These are phyloP conservation scores for Cossypha polioptera DNA, from an alignment of 2,797 vertebrate species.

Conservation along the genomic window DNA sequence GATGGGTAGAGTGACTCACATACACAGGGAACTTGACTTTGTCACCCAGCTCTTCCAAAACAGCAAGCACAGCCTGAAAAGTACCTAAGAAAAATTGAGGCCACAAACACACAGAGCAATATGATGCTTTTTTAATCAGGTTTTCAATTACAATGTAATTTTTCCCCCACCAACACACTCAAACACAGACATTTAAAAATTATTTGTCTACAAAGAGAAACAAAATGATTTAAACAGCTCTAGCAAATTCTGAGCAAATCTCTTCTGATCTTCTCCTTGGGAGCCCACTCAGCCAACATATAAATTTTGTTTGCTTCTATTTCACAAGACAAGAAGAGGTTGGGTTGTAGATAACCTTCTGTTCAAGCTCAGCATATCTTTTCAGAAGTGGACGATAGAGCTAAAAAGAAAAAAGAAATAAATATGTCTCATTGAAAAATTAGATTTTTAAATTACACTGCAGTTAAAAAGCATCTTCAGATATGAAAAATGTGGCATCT, in stretches of 20 bases:
- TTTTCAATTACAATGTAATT: slow-evolving; percentile 44
- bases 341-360: slow-evolving; percentile 71
- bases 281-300: neutral
- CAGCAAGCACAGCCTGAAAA: neutral
- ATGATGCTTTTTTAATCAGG: slow-evolving; percentile 27
- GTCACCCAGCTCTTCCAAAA: neutral
- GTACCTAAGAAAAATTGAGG: neutral
- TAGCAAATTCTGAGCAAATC: slow-evolving; percentile 33
- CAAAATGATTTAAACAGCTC: slow-evolving; percentile 30
- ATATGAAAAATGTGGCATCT: neutral
- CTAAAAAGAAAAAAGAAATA: slow-evolving; percentile 68
- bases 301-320: slow-evolving; percentile 45
- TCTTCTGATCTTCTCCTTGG: slow-evolving; percentile 40
- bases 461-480: neutral
- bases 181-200: slow-evolving; percentile 25
- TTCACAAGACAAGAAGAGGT: slow-evolving; percentile 7
- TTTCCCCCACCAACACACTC: neutral
- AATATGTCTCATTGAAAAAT: neutral
- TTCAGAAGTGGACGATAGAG: slow-evolving; percentile 78
- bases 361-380: slow-evolving; percentile 80
- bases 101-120: slow-evolving; percentile 2
- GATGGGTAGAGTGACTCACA: neutral
- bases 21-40: neutral
- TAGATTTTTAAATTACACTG: neutral
- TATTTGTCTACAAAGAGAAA: slow-evolving; percentile 21